Conservation (phyloP, 2,797 vertebrate species). For the Darevskia nairensis region DNA sequence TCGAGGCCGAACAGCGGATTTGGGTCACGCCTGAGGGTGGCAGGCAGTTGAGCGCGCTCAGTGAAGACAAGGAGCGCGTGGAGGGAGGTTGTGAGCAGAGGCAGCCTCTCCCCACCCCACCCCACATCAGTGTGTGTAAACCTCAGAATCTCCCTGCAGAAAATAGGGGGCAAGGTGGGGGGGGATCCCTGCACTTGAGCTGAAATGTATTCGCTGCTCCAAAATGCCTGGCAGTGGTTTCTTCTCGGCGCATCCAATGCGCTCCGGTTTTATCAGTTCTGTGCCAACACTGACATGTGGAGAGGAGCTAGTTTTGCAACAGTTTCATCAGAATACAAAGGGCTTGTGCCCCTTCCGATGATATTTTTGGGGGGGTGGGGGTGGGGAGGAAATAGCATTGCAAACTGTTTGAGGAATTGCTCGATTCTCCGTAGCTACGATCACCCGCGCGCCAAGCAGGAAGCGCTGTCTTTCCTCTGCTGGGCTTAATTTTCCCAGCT, state of each 20-base stretch:
- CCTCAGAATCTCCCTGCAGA: no score
- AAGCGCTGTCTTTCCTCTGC: background rate
- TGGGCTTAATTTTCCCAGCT: background rate
- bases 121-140: background rate
- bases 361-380: background rate
- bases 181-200: background rate
- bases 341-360: background rate
- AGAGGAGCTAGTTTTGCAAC: background rate
- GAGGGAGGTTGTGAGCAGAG: background rate
- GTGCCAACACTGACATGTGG: background rate
- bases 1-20: background rate
- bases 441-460: background rate
- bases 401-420: background rate
- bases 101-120: background rate
- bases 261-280: background rate
- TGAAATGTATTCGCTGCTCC: background rate
- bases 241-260: background rate
- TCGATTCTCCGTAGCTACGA: background rate
- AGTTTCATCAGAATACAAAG: background rate
- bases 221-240: background rate
- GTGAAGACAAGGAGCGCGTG: no score
- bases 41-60: background rate
- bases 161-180: no score
- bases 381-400: background rate
- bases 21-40: conserved; percentile 15